phyloP scores from a whole-genome alignment of 1,140 invertebrate species.

The Drosophila cardini region DNA sequence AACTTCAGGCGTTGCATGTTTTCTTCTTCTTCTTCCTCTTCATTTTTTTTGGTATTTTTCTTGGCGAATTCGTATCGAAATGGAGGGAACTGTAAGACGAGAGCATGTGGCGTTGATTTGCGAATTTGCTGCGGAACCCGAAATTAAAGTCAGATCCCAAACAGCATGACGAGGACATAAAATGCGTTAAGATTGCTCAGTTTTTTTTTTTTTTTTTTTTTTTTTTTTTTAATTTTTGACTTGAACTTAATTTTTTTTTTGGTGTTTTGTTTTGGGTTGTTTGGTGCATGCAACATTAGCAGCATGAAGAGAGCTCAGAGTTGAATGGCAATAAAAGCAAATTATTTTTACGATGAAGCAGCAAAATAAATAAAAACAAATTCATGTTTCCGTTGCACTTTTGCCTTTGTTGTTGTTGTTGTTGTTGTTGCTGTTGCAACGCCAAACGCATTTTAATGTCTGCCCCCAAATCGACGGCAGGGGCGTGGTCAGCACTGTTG shows the following conservation, averaged over 20 bases:
- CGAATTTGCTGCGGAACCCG: slow-evolving; percentile 51
- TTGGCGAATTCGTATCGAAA: slow-evolving; percentile 16
- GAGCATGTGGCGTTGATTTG: slow-evolving; percentile 68
- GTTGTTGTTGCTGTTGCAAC: slow-evolving; percentile 44
- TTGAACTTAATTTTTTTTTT: neutral
- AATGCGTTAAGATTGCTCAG: slow-evolving; percentile 63
- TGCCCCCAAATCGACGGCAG: slow-evolving; percentile 24
- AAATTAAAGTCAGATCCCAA: slow-evolving; percentile 49
- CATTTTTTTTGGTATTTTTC: neutral
- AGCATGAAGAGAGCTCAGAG: neutral
- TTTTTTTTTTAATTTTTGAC: slow-evolving; percentile 29
- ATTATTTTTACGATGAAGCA: slow-evolving; percentile 79
- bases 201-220: slow-evolving; percentile 7
- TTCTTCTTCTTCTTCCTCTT: neutral
- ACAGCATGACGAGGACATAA: slow-evolving; percentile 70
- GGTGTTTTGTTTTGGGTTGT: slow-evolving; percentile 23
- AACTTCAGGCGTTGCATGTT: slow-evolving; percentile 22
- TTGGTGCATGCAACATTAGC: slow-evolving; percentile 55
- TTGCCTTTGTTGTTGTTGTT: slow-evolving; percentile 21
- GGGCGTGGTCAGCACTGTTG: slow-evolving; percentile 54
- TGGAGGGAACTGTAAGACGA: slow-evolving; percentile 2
- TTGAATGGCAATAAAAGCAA: slow-evolving; percentile 74
- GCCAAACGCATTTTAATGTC: slow-evolving; percentile 72
- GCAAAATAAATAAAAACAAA: slow-evolving; percentile 80
- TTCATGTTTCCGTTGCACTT: slow-evolving; percentile 38